phyloP scores from a whole-genome alignment of 2,888 invertebrate genomes.

The Hybos culiciformis region DNA sequence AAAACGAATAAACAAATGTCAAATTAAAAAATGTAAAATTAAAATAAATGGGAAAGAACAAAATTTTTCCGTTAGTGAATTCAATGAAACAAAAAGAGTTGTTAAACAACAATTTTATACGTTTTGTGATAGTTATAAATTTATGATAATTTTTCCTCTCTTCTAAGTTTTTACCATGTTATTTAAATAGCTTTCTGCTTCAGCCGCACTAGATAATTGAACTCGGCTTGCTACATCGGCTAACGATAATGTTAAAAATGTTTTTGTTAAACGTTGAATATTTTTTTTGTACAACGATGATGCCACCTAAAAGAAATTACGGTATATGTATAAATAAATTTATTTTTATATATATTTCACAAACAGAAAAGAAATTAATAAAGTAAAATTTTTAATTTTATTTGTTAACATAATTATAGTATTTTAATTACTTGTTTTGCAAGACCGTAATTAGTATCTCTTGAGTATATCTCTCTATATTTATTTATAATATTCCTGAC shows the following conservation, averaged over 20 bases:
- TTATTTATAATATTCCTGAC: conserved; percentile 55
- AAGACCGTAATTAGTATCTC: conserved; percentile 65
- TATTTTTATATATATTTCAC: background rate
- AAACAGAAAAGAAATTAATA: background rate
- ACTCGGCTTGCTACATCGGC: conserved; percentile 68
- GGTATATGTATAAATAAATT: no score
- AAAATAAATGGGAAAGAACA: no score
- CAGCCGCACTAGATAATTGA: conserved; percentile 65
- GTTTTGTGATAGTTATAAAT: background rate
- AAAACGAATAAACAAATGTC: no score
- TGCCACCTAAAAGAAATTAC: conserved; percentile 58
- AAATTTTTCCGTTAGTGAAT: no score
- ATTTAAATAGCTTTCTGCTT: conserved; percentile 87
- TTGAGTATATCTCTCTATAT: conserved; percentile 64
- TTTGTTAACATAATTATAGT: background rate
- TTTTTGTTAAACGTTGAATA: conserved; percentile 88
- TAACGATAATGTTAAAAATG: conserved; percentile 52
- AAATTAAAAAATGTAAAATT: no score
- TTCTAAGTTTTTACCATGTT: conserved; percentile 68
- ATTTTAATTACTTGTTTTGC: conserved; percentile 49
- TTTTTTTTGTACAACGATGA: conserved; percentile 88
- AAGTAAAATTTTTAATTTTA: conserved; percentile 3
- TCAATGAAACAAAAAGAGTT: no score
- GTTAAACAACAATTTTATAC: no score
- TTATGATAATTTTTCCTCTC: conserved; percentile 1